These are phyloP conservation scores for Spheniscus humboldti DNA, from an alignment of 2,797 vertebrate genomes.

Conservation along the genomic window DNA sequence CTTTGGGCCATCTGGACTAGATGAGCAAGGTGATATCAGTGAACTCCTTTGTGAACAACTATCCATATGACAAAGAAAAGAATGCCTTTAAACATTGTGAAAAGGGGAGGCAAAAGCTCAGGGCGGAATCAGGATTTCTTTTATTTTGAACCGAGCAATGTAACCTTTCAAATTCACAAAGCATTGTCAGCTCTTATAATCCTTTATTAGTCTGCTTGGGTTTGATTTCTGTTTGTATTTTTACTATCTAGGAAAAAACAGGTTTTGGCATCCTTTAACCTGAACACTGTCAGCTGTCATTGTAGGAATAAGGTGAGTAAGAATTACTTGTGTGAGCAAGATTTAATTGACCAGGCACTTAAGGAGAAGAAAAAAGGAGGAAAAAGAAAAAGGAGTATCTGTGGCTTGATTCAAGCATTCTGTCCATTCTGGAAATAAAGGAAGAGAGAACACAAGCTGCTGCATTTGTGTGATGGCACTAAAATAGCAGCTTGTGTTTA, in stretches of 20 bases:
- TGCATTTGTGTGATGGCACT: neutral
- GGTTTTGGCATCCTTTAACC: neutral
- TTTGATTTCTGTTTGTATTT: conserved; percentile 42
- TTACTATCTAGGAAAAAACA: neutral
- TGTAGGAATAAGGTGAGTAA: neutral
- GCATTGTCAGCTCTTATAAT: neutral
- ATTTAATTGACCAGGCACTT: neutral
- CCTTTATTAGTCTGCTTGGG: neutral
- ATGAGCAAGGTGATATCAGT: neutral
- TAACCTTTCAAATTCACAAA: conserved; percentile 10
- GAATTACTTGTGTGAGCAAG: neutral
- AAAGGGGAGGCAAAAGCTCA: neutral
- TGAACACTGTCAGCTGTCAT: neutral
- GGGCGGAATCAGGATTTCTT: neutral
- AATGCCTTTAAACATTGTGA: neutral
- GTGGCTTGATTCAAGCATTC: neutral
- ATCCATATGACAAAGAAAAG: neutral
- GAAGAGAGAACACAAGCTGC: neutral
- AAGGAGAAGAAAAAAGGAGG: neutral
- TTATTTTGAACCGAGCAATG: neutral
- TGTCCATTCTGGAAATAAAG: neutral
- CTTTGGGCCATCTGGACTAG: conserved; percentile 22
- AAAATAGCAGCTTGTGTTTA: conserved; percentile 22
- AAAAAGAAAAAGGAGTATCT: neutral
- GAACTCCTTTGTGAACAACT: neutral